Conservation (phyloP, 2,888 invertebrate species). For the Habrosyne pyritoides region DNA sequence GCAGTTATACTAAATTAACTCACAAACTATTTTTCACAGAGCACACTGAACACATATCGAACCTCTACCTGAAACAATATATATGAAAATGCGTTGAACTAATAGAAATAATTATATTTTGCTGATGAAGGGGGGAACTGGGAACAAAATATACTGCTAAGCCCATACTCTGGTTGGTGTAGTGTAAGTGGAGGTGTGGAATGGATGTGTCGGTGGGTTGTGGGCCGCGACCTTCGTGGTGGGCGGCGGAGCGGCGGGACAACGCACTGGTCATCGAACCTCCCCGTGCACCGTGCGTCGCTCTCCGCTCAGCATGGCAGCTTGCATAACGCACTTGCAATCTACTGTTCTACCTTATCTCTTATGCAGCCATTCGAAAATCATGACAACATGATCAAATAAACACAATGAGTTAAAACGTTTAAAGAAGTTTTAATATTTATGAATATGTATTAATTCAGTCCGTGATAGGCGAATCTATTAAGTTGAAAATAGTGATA, state of each 20-base stretch:
- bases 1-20: conserved; percentile 53
- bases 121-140: not conserved
- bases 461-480: conserved; percentile 42
- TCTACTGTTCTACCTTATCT: conserved; percentile 58
- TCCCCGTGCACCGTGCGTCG: conserved; percentile 58
- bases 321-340: conserved; percentile 74
- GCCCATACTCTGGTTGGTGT: not conserved
- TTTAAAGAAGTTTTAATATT: conserved; percentile 34
- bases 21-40: conserved; percentile 71
- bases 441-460: conserved; percentile 37
- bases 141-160: not conserved
- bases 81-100: conserved; percentile 59
- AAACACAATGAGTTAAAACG: conserved; percentile 27
- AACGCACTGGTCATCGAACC: conserved; percentile 82
- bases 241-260: conserved; percentile 75
- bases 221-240: conserved; percentile 80
- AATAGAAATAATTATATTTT: conserved; percentile 10
- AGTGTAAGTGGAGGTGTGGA: conserved; percentile 38
- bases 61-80: conserved; percentile 64
- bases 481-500: conserved; percentile 56
- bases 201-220: conserved; percentile 53
- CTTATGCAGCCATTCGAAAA: conserved; percentile 58
- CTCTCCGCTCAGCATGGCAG: conserved; percentile 48
- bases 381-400: conserved; percentile 39
- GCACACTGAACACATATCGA: conserved; percentile 80